phyloP scores from a whole-genome alignment of 2,888 invertebrate species.

The Tenthredo amoena region DNA sequence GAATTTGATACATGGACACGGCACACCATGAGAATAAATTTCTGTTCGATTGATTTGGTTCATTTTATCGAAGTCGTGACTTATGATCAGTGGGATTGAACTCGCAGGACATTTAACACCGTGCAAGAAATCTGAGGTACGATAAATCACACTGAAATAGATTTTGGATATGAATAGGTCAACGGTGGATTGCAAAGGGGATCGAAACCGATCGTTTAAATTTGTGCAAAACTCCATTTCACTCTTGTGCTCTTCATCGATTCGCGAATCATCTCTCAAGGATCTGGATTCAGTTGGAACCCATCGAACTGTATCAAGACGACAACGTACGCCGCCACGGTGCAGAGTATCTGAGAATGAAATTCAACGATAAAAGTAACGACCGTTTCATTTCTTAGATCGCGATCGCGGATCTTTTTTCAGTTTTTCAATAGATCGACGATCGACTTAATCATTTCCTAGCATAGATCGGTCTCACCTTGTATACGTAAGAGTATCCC shows the following conservation, averaged over 20 bases:
- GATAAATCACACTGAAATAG: not conserved
- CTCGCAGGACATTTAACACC: not conserved
- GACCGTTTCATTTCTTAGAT: too few relatives aligned
- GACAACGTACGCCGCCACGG: not conserved
- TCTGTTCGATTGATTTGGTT: too few relatives aligned
- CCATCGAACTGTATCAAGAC: not conserved
- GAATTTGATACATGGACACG: too few relatives aligned
- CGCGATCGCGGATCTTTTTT: too few relatives aligned
- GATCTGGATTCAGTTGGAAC: not conserved
- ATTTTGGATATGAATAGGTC: not conserved
- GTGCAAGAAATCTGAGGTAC: not conserved
- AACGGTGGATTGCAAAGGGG: not conserved
- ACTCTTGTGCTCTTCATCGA: not conserved
- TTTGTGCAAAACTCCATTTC: not conserved
- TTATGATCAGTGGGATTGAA: too few relatives aligned
- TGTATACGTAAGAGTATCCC: constrained; percentile 19
- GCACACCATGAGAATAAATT: too few relatives aligned
- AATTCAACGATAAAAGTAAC: too few relatives aligned
- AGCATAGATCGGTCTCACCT: not conserved
- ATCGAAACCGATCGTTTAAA: too few relatives aligned
- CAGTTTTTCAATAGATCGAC: too few relatives aligned
- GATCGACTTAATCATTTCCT: too few relatives aligned
- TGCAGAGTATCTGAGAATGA: not conserved
- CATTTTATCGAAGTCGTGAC: too few relatives aligned
- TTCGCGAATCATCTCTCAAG: not conserved